Evolutionary conservation across 2,888 invertebrate genomes (phyloP), one percentile per base, ranked within the genome.

Genomic region (Scaptodrosophila latifasciaeformis): DNA sequence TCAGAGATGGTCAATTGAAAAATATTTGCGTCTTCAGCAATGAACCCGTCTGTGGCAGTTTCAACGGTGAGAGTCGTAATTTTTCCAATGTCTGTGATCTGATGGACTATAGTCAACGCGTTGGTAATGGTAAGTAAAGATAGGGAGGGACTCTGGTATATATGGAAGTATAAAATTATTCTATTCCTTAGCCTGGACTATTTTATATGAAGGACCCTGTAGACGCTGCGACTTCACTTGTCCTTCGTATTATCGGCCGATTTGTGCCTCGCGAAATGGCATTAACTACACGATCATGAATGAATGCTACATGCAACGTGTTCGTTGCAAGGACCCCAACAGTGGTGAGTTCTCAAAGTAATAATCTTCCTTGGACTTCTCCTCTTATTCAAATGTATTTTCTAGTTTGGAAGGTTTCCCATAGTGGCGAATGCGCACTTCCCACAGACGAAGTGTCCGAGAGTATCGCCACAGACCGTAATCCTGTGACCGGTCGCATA

Each of bases 271-370:
- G 12, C 69, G 76, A 19, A 80, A 81, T 18, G 76, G 76, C 19
- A 46, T 71, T 5, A 66, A 68, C 40, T 70, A 79, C 31, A 83
- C 83, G 1, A 70, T 82, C 54, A 54, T 75, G 39, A 83, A 82
- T 49, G 69, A 74, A n/a, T 82, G 82, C 48, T 82, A 70, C 34
- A 52, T 72, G 51, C 68, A 81, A 15, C 59, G 70, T 17, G 67
- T 64, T 7, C 67, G 75, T 34, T 82, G 83, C 64, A 66, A 70
- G 61, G 78, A 82, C 52, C 72, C 76, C 17, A 59, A 35, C 2
- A 74, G 65, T 31, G 54, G 82, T 82, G 59, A 65, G 79, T 55
- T 21, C 35, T 5, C 18, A 5, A 5, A 30, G 30, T 1, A 9
- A 1, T 27, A 4, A 12, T n/a, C n/a, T n/a, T n/a, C n/a, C n/a